Conservation (phyloP, 2,888 invertebrate species). For the Drosophila subquinaria region DNA sequence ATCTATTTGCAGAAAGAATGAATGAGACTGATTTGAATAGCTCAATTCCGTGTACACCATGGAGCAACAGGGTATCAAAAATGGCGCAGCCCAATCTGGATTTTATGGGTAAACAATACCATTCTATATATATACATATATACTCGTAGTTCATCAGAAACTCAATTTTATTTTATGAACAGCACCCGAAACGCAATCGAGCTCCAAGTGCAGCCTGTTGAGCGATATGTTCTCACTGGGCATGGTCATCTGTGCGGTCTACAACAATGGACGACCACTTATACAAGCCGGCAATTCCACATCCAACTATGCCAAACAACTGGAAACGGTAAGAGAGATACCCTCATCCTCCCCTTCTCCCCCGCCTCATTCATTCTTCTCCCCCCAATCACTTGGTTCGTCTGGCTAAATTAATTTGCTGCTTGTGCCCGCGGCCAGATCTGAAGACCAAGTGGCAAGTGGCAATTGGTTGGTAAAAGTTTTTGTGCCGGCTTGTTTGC, state of each 20-base stretch:
- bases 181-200: conserved; percentile 97
- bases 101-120: conserved; percentile 90
- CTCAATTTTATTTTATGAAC: not conserved
- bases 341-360: not conserved
- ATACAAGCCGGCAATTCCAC: conserved; percentile 96
- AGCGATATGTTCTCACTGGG: conserved; percentile 99
- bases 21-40: conserved; percentile 90
- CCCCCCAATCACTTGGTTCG: not conserved
- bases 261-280: conserved; percentile 95
- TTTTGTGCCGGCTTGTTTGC: conserved; percentile 70
- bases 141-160: not conserved
- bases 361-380: not conserved
- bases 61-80: conserved; percentile 96
- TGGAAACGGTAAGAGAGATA: conserved; percentile 93
- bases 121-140: not conserved
- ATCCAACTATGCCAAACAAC: conserved; percentile 94
- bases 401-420: conserved; percentile 55
- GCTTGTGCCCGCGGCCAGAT: conserved; percentile 19
- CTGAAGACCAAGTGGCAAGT: conserved; percentile 41
- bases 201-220: conserved; percentile 92
- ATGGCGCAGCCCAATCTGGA: conserved; percentile 98
- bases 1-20: conserved; percentile 88
- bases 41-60: conserved; percentile 92
- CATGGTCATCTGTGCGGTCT: conserved; percentile 96
- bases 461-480: conserved; percentile 68